Evolutionary conservation across 2,113 vertebrate species (phyloP), one percentile per base, ranked within the genome.

Genomic region (Taxidea taxus): DNA sequence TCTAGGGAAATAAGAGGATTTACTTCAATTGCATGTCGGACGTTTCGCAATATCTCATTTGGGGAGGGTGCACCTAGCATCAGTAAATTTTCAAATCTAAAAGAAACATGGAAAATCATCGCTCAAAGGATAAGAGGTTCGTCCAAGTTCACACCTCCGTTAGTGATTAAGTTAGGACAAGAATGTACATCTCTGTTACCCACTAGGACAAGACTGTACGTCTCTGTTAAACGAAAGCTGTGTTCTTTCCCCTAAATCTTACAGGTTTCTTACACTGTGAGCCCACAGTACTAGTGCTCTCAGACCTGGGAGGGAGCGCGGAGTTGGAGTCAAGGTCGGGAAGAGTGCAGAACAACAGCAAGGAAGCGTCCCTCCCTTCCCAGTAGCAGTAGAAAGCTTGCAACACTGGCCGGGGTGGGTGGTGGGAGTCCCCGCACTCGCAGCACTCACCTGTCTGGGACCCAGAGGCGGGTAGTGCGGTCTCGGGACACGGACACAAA

Each of bases 401-500:
- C 42, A 64, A 9, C 54, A 10, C 15, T 9, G 23, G 4, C 1
- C 8, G 2, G 47, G 27, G 56, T 42, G 15, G 25, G 37, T 4
- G 74, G 42, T 31, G 82, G 37, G 8, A 47, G 31, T 39, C 6
- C 51, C 58, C 12, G 4, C 15, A 13, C 49, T 49, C 27, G 25
- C 74, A 1, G 27, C n/a, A 90, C 98, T 98, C 93, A 99, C 98
- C 99, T 99, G 98, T 99, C 99, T 2, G 99, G 99, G 12, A 98
- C 99, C 99, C 99, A 99, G 83, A 99, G 98, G 89, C 99, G 99
- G 91, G 99, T 99, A 44, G 99, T 99, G 94, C 99, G 99, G 98
- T 99, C 99, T 97, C 99, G 99, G 44, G 99, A 99, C 80, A 99
- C 99, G 0, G 99, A 99, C 75, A 99, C 99, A 97, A 99, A 99